Base-by-base conservation (phyloP, 2,113 vertebrate genomes). In the Cnemophilus loriae region DNA sequence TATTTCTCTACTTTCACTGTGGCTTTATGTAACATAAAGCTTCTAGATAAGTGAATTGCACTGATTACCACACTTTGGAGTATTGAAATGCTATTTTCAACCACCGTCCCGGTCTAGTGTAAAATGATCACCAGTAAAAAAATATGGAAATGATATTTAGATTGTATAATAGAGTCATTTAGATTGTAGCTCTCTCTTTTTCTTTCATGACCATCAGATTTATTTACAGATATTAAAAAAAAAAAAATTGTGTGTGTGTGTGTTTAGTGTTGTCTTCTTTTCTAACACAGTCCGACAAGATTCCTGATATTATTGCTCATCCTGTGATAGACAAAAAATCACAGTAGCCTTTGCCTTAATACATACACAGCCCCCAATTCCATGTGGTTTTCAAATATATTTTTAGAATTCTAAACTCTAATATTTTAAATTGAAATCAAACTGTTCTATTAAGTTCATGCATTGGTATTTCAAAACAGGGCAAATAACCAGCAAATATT, bases 281-380 rank as follows among this genome's bases (percentile, higher is more conserved):
- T 74, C 32, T 81, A 68, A 68, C 11, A 60, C 2, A 56, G 47
- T 60, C 44, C 0, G 0, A 37, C 7, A 59, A 63, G 9, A 39
- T 70, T 90, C 10, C 10, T 70, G 11, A 57, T 53, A 9, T 27
- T 77, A 13, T 44, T 81, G 5, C 13, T 81, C 8, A 55, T 47
- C 7, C 9, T 56, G 17, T 56, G 21, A 86, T 5, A 42, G 14
- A 65, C 5, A 63, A 79, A 21, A 80, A 56, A 61, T 49, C 4
- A 5, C 5, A 47, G 5, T 50, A 87, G 2, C 16, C 44, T 14
- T 65, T 91, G 13, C 35, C 7, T 79, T 60, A 71, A 42, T 35
- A 32, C 1, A 7, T 37, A 16, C 24, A 57, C 4, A 63, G 20
- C 17, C 12, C 2, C 7, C 0, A 0, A 49, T 8, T n/a, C 30